Evolutionary conservation across 2,888 invertebrate species (phyloP).

Genomic region (Stenchaetothrips biformis): DNA sequence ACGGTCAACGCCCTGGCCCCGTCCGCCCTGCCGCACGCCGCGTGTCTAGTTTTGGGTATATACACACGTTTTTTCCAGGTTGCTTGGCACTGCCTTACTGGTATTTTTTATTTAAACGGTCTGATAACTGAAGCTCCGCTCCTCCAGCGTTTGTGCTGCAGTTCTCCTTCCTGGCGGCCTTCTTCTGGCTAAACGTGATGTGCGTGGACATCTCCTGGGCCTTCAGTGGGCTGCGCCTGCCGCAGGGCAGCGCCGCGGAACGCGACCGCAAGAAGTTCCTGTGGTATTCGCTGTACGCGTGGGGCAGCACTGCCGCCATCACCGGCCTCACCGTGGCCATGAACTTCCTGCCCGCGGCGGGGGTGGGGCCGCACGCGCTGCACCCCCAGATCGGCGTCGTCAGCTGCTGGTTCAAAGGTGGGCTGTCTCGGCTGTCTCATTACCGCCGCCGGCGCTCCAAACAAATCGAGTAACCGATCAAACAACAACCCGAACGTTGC

Average conservation of each 20-base stretch:
- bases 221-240: conserved; percentile 37
- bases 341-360: conserved; percentile 33
- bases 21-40: background rate
- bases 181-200: conserved; percentile 41
- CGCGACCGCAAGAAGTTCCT: conserved; percentile 38
- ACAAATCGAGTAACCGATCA: background rate
- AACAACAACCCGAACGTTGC: background rate
- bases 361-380: background rate
- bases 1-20: conserved; percentile 32
- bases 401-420: conserved; percentile 41
- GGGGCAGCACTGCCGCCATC: conserved; percentile 38
- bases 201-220: conserved; percentile 40
- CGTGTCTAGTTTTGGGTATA: conserved; percentile 33
- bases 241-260: conserved; percentile 35
- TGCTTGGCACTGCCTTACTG: background rate
- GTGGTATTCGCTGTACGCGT: conserved; percentile 40
- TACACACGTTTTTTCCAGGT: conserved; percentile 10
- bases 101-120: background rate
- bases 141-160: conserved; percentile 38
- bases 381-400: conserved; percentile 39
- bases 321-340: conserved; percentile 38
- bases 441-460: background rate
- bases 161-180: conserved; percentile 39
- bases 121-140: background rate
- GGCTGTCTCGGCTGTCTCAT: conserved; percentile 15